Conservation (phyloP, 2,113 vertebrate species). For the Lynx canadensis region DNA sequence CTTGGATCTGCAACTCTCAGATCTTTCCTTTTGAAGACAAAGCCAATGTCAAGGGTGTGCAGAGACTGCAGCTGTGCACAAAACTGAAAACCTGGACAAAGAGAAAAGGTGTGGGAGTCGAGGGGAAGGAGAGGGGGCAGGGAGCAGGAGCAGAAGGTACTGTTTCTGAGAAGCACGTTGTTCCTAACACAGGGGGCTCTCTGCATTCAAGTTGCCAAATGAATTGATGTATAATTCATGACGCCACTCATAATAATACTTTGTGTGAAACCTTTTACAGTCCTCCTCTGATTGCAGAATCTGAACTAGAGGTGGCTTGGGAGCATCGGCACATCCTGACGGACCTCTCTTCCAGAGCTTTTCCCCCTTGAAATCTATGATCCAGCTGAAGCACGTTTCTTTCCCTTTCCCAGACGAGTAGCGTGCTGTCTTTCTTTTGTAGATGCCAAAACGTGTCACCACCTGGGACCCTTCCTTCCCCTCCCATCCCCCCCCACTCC, state of each 20-base stretch:
- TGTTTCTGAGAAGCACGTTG: background rate
- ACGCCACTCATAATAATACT: background rate
- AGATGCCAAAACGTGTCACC: background rate
- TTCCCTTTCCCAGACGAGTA: background rate
- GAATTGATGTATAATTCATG: background rate
- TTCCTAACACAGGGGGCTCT: background rate
- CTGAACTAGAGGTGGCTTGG: background rate
- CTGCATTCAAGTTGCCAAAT: background rate
- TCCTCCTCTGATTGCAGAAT: background rate
- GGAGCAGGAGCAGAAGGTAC: background rate
- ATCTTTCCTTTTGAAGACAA: background rate
- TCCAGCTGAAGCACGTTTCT: background rate
- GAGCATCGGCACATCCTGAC: accelerated
- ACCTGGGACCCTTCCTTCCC: background rate
- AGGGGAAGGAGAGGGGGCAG: accelerated
- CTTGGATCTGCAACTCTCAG: background rate
- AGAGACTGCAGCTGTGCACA: background rate
- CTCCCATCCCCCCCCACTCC: accelerated
- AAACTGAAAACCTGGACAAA: background rate
- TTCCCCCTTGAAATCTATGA: background rate
- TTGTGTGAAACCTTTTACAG: background rate
- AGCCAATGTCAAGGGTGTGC: background rate
- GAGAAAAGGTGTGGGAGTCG: background rate
- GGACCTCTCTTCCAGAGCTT: no score
- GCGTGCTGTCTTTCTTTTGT: accelerated